Evolutionary conservation across 2,797 vertebrate genomes (phyloP), one percentile per base, ranked within the genome.

Genomic region (Pangasius macronema): DNA sequence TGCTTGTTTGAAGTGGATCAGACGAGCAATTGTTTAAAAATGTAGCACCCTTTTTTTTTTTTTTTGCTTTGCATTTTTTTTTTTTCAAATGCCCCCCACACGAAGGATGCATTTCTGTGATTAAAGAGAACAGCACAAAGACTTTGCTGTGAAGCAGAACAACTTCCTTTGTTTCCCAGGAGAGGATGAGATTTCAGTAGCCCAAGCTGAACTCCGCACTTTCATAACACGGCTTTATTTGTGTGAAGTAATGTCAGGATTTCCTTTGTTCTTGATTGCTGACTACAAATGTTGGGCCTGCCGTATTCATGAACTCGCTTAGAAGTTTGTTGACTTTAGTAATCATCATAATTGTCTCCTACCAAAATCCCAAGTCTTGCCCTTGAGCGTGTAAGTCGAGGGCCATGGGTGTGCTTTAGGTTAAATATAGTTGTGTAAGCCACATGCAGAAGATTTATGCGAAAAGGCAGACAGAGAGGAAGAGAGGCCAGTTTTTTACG

Each of bases 81-180:
- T n/a, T n/a, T n/a, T n/a, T n/a, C 36, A 46, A 63, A 70, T 77
- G 42, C 67, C 36, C 82, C 76, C 20, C 57, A 51, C 59, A 82
- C 3, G 22, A 53, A 46, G 79, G 75, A 80, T 87, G 76, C 53
- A 63, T 87, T 87, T 73, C 53, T 81, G 27, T 73, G 76, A 85
- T 70, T 80, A 61, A 46, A 82, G 59, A 36, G 27, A 46, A 33
- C 39, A 68, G 42, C 30, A 90, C 84, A 89, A 85, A 84, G 53
- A 81, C n/a, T 75, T 83, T 68, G 82, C 65, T 90, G 16, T 77
- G 30, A 61, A 72, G 53, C 67, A 86, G 67, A 87, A 88, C 85
- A 85, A 75, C 79, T 83, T 87, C 76, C 85, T 85, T 89, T 85
- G 72, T 88, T 63, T 73, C 27, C 82, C 53, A 63, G 30, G 68